Percentiles rank a stretch among this genome's conserved stretches.
Evolutionary conservation across 1,140 invertebrate species (phyloP).

Genomic region (Drosophila truncata): DNA sequence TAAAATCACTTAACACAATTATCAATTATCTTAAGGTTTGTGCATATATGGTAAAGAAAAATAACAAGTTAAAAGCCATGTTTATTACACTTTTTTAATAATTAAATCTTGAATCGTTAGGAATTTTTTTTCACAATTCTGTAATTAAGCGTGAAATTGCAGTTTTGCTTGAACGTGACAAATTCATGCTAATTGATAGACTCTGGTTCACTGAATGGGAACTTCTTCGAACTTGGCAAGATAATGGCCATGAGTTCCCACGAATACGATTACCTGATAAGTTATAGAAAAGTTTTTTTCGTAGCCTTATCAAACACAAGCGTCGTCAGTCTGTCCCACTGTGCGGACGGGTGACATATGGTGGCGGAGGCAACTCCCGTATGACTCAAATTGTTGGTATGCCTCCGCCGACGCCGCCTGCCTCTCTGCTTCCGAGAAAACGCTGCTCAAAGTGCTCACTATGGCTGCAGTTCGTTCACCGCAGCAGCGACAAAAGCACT

Average conservation of each 20-base stretch:
- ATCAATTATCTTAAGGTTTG: too few species aligned
- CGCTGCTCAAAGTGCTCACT: constrained; percentile 20
- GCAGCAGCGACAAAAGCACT: constrained; percentile 21
- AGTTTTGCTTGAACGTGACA: constrained; percentile 2
- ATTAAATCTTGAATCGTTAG: too few species aligned
- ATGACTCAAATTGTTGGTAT: constrained; percentile 58
- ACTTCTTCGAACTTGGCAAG: constrained; percentile 24
- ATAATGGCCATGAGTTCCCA: constrained; percentile 22
- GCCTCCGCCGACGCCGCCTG: constrained; percentile 18
- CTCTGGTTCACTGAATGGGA: constrained; percentile 29
- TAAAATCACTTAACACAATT: too few species aligned
- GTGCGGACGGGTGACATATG: constrained; percentile 52
- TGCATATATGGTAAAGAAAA: too few species aligned
- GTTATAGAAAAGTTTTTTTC: constrained; percentile 4
- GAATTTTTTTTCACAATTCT: too few species aligned
- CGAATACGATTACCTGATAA: constrained; percentile 23
- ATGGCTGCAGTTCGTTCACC: constrained; percentile 68
- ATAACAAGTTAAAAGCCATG: too few species aligned
- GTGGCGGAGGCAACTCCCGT: constrained; percentile 35
- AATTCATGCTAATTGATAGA: constrained; percentile 37
- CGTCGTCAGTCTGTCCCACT: constrained; percentile 22
- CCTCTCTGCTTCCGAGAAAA: constrained; percentile 22
- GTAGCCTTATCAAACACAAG: constrained; percentile 15
- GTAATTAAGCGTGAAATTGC: constrained; percentile 4
- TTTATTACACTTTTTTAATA: too few species aligned